Evolutionary conservation across 2,797 vertebrate genomes (phyloP).

Genomic region (Coendou prehensilis): DNA sequence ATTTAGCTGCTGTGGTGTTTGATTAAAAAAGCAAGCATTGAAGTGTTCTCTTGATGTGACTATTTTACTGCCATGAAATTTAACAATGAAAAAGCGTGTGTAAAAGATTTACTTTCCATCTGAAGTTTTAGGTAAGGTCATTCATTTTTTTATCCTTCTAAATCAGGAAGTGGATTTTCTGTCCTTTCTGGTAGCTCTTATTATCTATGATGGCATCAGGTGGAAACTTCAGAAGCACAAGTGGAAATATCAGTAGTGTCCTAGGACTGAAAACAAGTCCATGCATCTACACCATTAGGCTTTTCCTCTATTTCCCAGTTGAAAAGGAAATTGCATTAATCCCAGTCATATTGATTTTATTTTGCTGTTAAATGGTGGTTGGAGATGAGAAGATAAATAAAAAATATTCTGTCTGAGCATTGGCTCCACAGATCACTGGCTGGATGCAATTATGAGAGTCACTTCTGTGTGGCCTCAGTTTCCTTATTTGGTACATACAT

Average conservation of each 20-base stretch:
- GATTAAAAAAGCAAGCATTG: neutral
- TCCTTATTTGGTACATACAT: neutral
- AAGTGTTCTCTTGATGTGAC: neutral
- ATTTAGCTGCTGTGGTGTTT: neutral
- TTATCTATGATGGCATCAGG: neutral
- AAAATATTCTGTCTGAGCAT: slow-evolving; percentile 38
- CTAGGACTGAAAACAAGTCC: neutral
- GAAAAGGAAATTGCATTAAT: neutral
- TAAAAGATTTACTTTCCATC: neutral
- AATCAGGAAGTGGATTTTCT: neutral
- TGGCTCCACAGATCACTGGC: neutral
- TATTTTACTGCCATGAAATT: neutral
- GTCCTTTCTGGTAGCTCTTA: neutral
- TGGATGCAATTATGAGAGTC: neutral
- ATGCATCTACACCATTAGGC: too few species aligned
- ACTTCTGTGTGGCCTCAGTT: slow-evolving; percentile 39
- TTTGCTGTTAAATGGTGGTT: neutral
- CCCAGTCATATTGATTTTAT: neutral
- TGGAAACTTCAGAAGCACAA: neutral
- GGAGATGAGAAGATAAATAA: neutral
- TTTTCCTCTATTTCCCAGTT: neutral
- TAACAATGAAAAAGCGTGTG: neutral
- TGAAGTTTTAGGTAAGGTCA: slow-evolving; percentile 22
- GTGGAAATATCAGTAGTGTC: neutral
- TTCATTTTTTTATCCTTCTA: slow-evolving; percentile 22